Conservation (phyloP, 2,113 vertebrate species). For the Peucedramus taeniatus region DNA sequence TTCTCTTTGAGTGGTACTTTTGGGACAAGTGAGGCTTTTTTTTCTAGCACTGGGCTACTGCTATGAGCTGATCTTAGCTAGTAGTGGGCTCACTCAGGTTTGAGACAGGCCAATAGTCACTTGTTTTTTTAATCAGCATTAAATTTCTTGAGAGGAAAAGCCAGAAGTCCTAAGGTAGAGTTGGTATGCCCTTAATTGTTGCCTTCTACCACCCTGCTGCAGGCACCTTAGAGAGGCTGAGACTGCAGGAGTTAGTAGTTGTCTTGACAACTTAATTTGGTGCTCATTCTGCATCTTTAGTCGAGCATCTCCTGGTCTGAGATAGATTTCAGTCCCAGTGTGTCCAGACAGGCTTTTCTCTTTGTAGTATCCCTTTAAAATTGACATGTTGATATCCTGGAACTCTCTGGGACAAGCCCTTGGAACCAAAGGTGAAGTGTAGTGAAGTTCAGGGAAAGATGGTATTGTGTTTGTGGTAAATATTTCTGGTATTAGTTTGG, state of each 20-base stretch:
- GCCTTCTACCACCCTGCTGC: neutral
- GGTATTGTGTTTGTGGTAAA: neutral
- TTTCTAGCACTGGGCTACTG: neutral
- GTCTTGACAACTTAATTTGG: neutral
- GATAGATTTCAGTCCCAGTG: neutral
- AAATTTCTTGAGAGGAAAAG: neutral
- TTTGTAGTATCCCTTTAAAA: neutral
- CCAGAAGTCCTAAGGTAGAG: neutral
- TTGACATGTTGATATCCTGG: accelerated
- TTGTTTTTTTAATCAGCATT: neutral
- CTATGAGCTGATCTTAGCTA: neutral
- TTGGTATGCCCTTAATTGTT: neutral
- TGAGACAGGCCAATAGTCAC: neutral
- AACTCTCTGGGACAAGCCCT: neutral
- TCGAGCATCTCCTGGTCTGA: neutral
- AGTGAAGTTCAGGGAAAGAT: neutral
- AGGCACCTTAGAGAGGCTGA: neutral
- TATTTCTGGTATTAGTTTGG: neutral
- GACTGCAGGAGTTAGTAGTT: neutral
- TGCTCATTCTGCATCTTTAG: neutral
- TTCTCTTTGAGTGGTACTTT: neutral
- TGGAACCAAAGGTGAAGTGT: accelerated
- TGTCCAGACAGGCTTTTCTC: neutral
- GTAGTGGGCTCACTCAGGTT: neutral
- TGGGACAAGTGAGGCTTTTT: neutral